Base-by-base conservation (phyloP, 2,888 invertebrate species). In the Lithophane socia region DNA sequence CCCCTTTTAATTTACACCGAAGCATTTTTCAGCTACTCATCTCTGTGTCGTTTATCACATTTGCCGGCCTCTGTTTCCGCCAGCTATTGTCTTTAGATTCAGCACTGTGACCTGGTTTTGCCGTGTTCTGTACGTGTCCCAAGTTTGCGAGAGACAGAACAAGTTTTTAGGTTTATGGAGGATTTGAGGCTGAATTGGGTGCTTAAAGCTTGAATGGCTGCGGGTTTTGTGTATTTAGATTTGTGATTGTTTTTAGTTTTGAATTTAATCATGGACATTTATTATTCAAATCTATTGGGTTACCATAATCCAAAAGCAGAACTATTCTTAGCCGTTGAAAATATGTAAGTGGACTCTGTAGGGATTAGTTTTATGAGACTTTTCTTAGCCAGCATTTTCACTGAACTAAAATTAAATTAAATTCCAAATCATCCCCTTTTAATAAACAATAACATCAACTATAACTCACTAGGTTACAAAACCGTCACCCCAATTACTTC, bases 1-100 rank as follows among this genome's bases (percentile, higher is more conserved):
- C 88, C 86, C 87, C 92, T 92, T 93, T 93, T 94, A 94, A 94
- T 94, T 94, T 93, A 93, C 93, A 93, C 90, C 83, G 86, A 82
- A 88, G 88, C 88, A 91, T 93, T 93, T 93, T 93, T 90, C 92
- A 92, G 91, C 92, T 89, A 93, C 94, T 95, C 95, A 95, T 93
- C 93, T 89, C 89, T 77, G 87, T 89, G 92, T 93, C 94, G 92
- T 95, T 95, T 94, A 94, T 95, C 94, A 95, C 92, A 89, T 89
- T 90, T 86, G 87, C 86, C 82, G 87, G 85, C 85, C 86, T 87
- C 90, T 90, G 89, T 89, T 90, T 87, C 89, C 89, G 87, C 88
- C 87, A 84, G 75, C 89, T 90, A 93, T 95, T 94, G 94, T 95
- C 94, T 95, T 91, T 90, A 87, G 90, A 88, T 89, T 91, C 92